A percentile compares a stretch with the other conserved stretches of the same genome.
Evolutionary conservation across 2,888 invertebrate species (phyloP).

Genomic region (Tortricodes alternella): DNA sequence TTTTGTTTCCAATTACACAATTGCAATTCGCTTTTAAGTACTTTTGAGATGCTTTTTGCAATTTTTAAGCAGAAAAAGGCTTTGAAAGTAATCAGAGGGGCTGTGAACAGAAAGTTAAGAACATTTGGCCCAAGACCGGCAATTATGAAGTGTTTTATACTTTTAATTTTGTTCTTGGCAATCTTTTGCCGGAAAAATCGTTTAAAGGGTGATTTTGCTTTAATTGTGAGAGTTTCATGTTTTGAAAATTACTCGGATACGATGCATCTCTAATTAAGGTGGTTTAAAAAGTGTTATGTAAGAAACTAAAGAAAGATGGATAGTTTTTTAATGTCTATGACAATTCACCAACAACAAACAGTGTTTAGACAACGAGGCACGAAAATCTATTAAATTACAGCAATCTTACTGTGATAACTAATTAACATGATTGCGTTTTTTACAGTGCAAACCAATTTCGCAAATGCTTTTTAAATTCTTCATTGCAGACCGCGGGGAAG

Average conservation of each 20-base stretch:
- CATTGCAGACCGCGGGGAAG: conserved; percentile 65
- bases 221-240: conserved; percentile 16
- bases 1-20: conserved; percentile 69
- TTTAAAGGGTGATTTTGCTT: conserved; percentile 39
- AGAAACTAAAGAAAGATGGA: no score
- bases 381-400: conserved; percentile 20
- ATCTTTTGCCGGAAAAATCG: conserved; percentile 46
- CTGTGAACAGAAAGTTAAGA: conserved; percentile 59
- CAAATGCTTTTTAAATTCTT: conserved; percentile 77
- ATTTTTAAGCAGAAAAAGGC: conserved; percentile 65
- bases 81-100: conserved; percentile 76
- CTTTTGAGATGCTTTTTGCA: conserved; percentile 60
- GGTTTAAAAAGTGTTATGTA: no score
- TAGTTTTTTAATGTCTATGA: no score
- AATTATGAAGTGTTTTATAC: conserved; percentile 69
- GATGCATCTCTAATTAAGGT: no score
- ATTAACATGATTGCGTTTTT: conserved; percentile 41
- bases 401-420: conserved; percentile 35
- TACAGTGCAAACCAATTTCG: conserved; percentile 67
- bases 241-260: not conserved
- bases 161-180: conserved; percentile 64
- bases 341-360: not conserved
- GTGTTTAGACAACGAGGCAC: conserved; percentile 2
- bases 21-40: conserved; percentile 58
- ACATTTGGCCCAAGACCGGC: conserved; percentile 62